These are phyloP conservation scores for Sisyra nigra DNA, from an alignment of 2,888 invertebrate species.

Conservation along the genomic window DNA sequence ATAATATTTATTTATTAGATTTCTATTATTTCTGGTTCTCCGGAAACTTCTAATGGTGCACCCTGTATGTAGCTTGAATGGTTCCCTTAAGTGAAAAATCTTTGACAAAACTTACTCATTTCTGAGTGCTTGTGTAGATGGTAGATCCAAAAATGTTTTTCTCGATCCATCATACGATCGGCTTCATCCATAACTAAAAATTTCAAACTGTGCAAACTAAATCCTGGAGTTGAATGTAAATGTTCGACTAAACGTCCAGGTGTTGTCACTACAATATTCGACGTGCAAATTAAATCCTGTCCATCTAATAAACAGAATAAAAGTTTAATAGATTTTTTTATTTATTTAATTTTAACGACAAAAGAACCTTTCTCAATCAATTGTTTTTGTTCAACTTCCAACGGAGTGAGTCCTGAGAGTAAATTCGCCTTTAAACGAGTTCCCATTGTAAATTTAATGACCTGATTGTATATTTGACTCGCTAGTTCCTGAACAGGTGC, in stretches of 20 bases:
- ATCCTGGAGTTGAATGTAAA: slow-evolving; percentile 65
- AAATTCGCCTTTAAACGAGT: slow-evolving; percentile 55
- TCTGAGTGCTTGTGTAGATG: slow-evolving; percentile 56
- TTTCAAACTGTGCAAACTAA: slow-evolving; percentile 50
- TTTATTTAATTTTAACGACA: slow-evolving; percentile 6
- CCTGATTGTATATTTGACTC: slow-evolving; percentile 71
- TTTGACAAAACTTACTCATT: slow-evolving; percentile 10
- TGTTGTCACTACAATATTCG: slow-evolving; percentile 83
- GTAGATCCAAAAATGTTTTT: slow-evolving; percentile 82
- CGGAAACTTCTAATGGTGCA: too few relatives aligned
- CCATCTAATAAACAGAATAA: slow-evolving; percentile 29
- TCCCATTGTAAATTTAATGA: slow-evolving; percentile 48
- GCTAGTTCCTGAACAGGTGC: slow-evolving; percentile 88
- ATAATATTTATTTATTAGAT: too few relatives aligned
- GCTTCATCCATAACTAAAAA: slow-evolving; percentile 94
- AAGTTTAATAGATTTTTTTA: too few relatives aligned
- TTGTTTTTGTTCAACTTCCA: slow-evolving; percentile 49
- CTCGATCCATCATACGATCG: slow-evolving; percentile 82
- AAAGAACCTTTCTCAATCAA: slow-evolving; percentile 32
- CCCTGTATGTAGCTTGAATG: too few relatives aligned
- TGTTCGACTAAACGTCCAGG: slow-evolving; percentile 90
- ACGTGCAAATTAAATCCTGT: slow-evolving; percentile 33
- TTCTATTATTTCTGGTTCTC: too few relatives aligned
- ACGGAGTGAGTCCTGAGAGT: slow-evolving; percentile 48
- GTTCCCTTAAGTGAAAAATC: too few relatives aligned